Base-by-base conservation (phyloP, 1,140 invertebrate species). In the Drosophila eugracilis region DNA sequence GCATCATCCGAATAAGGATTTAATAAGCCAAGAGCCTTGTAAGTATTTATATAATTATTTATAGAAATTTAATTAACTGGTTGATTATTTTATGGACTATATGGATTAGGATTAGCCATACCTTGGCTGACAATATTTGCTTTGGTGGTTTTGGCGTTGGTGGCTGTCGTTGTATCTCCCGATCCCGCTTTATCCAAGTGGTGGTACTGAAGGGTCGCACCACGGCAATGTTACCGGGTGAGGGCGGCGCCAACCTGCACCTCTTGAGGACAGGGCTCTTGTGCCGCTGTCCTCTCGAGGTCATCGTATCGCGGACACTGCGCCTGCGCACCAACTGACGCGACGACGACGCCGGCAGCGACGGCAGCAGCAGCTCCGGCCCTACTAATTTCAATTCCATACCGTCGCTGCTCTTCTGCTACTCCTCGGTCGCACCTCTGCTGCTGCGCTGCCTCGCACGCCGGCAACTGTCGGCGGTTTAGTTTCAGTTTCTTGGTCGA, bases 401-500 rank as follows among this genome's bases (percentile, higher is more conserved):
- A 41, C 42, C 22, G 44, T 9, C 34, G 59, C 44, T 21, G 62
- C 44, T 53, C 45, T 12, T 24, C 28, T 41, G 30, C 28, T 10
- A 7, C 55, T 36, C 21, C 42, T 28, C 49, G 30, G 65, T 28
- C 39, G 15, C n/a, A 7, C 1, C 19, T 37, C 26, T 39, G 59
- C 39, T n/a, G 34, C 60, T 22, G 24, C 45, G 42, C 63, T 67
- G 62, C 58, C 30, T 44, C 5, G 58, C 22, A 34, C 42, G 57
- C 7, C 45, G 34, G n/a, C n/a, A n/a, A 41, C 65, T 34, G 53
- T n/a, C 28, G 55, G 71, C 55, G 54, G 55, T 86, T 69, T 22
- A 22, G 47, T 78, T 75, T 86, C 63, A 86, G 81, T 86, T 86
- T 81, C 63, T 88, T 88, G 54, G 53, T 67, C 69, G 81, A 81